phyloP scores from a whole-genome alignment of 2,888 invertebrate species.

The Morpho achilles region DNA sequence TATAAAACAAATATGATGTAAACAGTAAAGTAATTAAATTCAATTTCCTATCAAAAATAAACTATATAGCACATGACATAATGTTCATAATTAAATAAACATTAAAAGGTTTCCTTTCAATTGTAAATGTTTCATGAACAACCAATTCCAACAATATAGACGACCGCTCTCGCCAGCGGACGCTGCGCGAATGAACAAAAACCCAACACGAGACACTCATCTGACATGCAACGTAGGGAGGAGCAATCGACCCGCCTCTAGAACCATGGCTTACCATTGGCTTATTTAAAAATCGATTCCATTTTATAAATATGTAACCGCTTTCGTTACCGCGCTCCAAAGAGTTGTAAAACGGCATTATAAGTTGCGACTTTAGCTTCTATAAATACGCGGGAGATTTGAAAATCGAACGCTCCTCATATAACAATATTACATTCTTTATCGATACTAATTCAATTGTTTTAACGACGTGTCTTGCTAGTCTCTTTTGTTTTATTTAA shows the following conservation, averaged over 20 bases:
- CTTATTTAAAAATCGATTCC: conserved; percentile 77
- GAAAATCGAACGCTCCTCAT: conserved; percentile 31
- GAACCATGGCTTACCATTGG: conserved; percentile 63
- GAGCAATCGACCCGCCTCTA: conserved; percentile 64
- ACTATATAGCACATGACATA: too few species aligned
- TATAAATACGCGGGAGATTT: conserved; percentile 30
- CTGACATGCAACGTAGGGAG: conserved; percentile 64
- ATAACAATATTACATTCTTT: conserved; percentile 44
- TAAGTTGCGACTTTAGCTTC: conserved; percentile 27
- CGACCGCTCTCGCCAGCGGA: conserved; percentile 48
- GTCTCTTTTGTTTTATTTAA: conserved; percentile 77
- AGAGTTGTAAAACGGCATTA: conserved; percentile 31
- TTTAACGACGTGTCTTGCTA: conserved; percentile 75
- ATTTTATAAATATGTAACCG: conserved; percentile 79
- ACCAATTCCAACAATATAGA: not conserved
- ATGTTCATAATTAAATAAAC: too few species aligned
- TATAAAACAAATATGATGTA: too few species aligned
- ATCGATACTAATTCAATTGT: conserved; percentile 61
- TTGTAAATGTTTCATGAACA: too few species aligned
- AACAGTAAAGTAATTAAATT: too few species aligned
- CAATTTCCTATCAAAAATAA: too few species aligned
- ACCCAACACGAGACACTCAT: conserved; percentile 59
- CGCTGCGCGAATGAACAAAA: conserved; percentile 69
- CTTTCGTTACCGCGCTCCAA: conserved; percentile 49
- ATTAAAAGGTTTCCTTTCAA: too few species aligned